phyloP scores from a whole-genome alignment of 1,140 invertebrate species.

The Aphelinus atriplicis region DNA sequence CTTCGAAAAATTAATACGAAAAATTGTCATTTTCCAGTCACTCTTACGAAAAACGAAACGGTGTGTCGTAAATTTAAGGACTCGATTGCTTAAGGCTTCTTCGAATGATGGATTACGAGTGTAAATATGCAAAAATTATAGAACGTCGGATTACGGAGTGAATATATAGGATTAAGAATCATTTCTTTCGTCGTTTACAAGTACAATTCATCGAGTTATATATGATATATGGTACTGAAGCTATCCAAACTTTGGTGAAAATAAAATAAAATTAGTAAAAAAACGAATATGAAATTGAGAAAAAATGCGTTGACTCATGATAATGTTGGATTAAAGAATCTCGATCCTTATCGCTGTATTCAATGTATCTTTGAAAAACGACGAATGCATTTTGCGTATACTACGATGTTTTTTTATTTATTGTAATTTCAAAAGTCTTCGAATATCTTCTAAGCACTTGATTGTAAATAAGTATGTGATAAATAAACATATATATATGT shows the following conservation, averaged over 20 bases:
- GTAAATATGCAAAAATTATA: constrained; percentile 33
- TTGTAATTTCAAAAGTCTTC: constrained; percentile 43
- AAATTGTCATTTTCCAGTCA: constrained; percentile 15
- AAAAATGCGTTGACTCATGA: constrained; percentile 24
- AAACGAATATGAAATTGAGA: neutral
- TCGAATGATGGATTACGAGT: constrained; percentile 21
- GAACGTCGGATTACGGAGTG: constrained; percentile 5
- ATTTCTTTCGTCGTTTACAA: constrained; percentile 22
- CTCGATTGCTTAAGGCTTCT: constrained; percentile 24
- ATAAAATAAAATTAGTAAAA: constrained; percentile 11
- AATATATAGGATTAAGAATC: constrained; percentile 10
- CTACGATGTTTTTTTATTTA: constrained; percentile 41
- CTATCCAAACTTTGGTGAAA: constrained; percentile 24
- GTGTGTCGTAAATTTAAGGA: neutral
- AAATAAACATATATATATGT: constrained; percentile 46
- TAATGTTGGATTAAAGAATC: constrained; percentile 13
- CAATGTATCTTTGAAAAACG: constrained; percentile 29
- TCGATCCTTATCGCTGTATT: constrained; percentile 21
- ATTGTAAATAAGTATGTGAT: constrained; percentile 46
- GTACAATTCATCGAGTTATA: constrained; percentile 35
- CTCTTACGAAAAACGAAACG: constrained; percentile 18
- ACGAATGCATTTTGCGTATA: constrained; percentile 42
- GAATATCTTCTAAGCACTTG: constrained; percentile 44
- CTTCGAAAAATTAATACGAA: constrained; percentile 11
- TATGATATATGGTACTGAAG: constrained; percentile 14